These are phyloP conservation scores for Lissocephala sabroskyi DNA, from an alignment of 2,888 invertebrate species.

Conservation along the genomic window DNA sequence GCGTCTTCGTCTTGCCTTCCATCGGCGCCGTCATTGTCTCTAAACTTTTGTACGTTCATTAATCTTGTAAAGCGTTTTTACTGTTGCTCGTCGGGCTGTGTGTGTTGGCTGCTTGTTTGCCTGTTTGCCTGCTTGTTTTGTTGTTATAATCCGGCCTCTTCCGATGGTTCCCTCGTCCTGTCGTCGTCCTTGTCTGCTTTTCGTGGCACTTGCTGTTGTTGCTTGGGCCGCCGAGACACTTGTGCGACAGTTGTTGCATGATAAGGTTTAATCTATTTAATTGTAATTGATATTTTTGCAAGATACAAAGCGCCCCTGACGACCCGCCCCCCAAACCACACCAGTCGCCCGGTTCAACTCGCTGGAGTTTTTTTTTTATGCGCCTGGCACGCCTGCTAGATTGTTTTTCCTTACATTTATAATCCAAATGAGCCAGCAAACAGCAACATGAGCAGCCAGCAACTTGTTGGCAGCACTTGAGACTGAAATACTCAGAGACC, in stretches of 20 bases:
- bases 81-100: slow-evolving; percentile 26
- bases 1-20: slow-evolving; percentile 23
- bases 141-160: slow-evolving; percentile 29
- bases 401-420: slow-evolving; percentile 38
- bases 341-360: neutral
- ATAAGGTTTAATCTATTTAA: slow-evolving; percentile 64
- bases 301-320: slow-evolving; percentile 37
- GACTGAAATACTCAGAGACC: neutral
- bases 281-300: slow-evolving; percentile 62
- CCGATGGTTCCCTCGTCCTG: slow-evolving; percentile 7
- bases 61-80: slow-evolving; percentile 61
- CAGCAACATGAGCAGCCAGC: slow-evolving; percentile 18
- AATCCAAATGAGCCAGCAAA: slow-evolving; percentile 51
- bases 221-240: slow-evolving; percentile 46
- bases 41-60: slow-evolving; percentile 64
- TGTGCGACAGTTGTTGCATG: slow-evolving; percentile 65
- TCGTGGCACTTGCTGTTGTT: slow-evolving; percentile 18
- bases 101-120: slow-evolving; percentile 21
- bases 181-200: slow-evolving; percentile 1
- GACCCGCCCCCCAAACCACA: neutral
- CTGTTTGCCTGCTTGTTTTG: slow-evolving; percentile 25
- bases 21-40: slow-evolving; percentile 59
- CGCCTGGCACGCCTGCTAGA: neutral
- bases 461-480: slow-evolving; percentile 56
- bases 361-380: slow-evolving; percentile 3